Conservation (phyloP, 2,888 invertebrate species). For the Microchrysa polita region DNA sequence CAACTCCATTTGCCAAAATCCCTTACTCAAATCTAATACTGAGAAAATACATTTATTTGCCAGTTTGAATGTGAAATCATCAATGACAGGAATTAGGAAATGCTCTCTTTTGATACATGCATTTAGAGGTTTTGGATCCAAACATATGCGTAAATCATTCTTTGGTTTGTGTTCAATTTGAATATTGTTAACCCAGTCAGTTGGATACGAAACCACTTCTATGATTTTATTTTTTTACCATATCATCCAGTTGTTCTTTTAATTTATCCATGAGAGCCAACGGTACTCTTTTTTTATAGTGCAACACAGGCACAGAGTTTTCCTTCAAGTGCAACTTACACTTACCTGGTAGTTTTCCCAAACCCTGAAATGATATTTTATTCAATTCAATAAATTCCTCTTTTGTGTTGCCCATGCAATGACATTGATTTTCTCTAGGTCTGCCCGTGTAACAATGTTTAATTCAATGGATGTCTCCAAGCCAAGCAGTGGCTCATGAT, state of each 20-base stretch:
- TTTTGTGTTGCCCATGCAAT: not conserved
- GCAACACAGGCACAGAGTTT: conserved; percentile 47
- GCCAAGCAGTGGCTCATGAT: no score
- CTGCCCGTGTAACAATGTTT: no score
- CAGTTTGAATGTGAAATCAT: conserved; percentile 50
- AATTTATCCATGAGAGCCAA: conserved; percentile 39
- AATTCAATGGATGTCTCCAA: no score
- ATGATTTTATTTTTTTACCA: conserved; percentile 49
- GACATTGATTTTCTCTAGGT: no score
- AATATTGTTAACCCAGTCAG: conserved; percentile 53
- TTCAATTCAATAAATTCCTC: conserved; percentile 36
- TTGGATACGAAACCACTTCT: conserved; percentile 51
- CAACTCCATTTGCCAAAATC: conserved; percentile 29
- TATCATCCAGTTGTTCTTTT: conserved; percentile 31
- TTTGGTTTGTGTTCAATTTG: conserved; percentile 53
- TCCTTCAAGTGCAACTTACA: conserved; percentile 48
- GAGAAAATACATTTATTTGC: conserved; percentile 35
- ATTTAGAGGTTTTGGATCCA: conserved; percentile 51
- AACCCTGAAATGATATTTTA: conserved; percentile 35
- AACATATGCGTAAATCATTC: conserved; percentile 48
- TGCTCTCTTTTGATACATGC: conserved; percentile 50
- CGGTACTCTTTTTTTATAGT: conserved; percentile 49
- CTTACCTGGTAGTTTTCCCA: conserved; percentile 46
- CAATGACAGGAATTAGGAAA: no score
- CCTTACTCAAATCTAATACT: conserved; percentile 28